phyloP scores from a whole-genome alignment of 2,113 vertebrate genomes.

The Dolichallabes microphthalmus region DNA sequence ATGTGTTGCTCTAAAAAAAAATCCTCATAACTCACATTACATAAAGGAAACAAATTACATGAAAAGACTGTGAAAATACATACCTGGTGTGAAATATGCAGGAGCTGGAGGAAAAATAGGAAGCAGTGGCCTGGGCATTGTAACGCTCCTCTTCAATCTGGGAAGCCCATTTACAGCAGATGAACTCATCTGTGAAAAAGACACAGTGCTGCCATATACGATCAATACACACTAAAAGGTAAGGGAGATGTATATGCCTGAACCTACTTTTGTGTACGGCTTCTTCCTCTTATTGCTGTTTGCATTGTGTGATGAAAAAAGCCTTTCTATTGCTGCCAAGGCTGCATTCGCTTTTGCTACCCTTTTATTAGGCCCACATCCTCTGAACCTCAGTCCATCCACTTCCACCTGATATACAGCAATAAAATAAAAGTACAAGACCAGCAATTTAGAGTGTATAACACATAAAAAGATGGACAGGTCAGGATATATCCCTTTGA shows the following conservation, averaged over 20 bases:
- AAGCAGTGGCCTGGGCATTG: conserved; percentile 27
- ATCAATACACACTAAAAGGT: background rate
- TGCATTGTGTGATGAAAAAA: conserved; percentile 86
- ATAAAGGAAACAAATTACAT: background rate
- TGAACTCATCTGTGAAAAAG: conserved; percentile 10
- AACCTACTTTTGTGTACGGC: conserved; percentile 79
- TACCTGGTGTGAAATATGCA: conserved; percentile 24
- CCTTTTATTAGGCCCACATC: conserved; percentile 92
- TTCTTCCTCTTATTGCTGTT: conserved; percentile 87
- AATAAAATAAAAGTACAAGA: conserved; percentile 1
- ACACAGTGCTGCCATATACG: background rate
- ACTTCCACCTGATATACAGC: conserved; percentile 83
- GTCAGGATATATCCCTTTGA: background rate
- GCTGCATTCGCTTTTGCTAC: conserved; percentile 92
- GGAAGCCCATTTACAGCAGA: conserved; percentile 23
- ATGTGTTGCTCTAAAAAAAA: background rate
- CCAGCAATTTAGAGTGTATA: background rate
- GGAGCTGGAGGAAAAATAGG: conserved; percentile 22
- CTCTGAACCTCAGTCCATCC: conserved; percentile 89
- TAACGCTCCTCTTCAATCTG: conserved; percentile 4
- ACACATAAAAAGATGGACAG: background rate
- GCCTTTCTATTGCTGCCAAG: conserved; percentile 82
- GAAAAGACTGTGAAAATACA: conserved; percentile 10
- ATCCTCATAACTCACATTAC: background rate
- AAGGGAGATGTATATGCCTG: background rate